A percentile compares a stretch with the other conserved stretches of the same genome.
Conservation (phyloP, 1,140 invertebrate species). For the Trichomalopsis sarcophagae region DNA sequence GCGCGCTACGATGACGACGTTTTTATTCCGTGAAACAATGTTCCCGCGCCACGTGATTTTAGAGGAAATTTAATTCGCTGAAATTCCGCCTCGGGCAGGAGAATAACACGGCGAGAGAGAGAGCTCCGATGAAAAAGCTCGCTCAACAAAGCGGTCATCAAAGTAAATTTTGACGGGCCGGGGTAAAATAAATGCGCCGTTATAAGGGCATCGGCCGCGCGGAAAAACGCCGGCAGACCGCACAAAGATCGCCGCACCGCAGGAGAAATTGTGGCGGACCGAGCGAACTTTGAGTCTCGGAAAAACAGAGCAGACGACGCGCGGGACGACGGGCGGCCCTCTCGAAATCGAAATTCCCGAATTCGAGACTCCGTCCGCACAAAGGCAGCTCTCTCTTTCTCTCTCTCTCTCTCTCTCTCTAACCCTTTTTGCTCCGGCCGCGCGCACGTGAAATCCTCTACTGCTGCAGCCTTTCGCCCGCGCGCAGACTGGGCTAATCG, state of each 20-base stretch:
- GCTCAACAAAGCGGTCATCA: too few relatives aligned
- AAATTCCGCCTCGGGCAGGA: too few relatives aligned
- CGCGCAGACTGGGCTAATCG: slow-evolving; percentile 65
- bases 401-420: neutral
- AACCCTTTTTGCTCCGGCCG: neutral
- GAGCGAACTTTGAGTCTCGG: slow-evolving; percentile 16
- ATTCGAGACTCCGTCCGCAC: neutral
- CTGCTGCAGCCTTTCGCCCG: neutral
- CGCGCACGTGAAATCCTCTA: neutral
- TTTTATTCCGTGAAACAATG: slow-evolving; percentile 42
- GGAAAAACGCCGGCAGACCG: slow-evolving; percentile 8
- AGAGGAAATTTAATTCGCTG: too few relatives aligned
- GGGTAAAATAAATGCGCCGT: neutral
- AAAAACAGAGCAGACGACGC: slow-evolving; percentile 10
- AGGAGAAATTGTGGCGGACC: slow-evolving; percentile 10
- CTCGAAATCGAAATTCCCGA: slow-evolving; percentile 31
- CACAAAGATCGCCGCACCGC: slow-evolving; percentile 7
- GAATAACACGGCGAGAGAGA: too few relatives aligned
- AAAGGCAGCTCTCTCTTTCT: neutral
- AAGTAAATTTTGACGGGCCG: neutral
- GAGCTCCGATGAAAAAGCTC: neutral
- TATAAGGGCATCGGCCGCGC: neutral
- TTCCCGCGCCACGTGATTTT: neutral
- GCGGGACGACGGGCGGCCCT: neutral
- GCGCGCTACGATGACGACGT: slow-evolving; percentile 14